Percentiles rank a stretch among this genome's conserved stretches.
Evolutionary conservation across 2,113 vertebrate genomes (phyloP).

Genomic region (Rhinichthys klamathensis): DNA sequence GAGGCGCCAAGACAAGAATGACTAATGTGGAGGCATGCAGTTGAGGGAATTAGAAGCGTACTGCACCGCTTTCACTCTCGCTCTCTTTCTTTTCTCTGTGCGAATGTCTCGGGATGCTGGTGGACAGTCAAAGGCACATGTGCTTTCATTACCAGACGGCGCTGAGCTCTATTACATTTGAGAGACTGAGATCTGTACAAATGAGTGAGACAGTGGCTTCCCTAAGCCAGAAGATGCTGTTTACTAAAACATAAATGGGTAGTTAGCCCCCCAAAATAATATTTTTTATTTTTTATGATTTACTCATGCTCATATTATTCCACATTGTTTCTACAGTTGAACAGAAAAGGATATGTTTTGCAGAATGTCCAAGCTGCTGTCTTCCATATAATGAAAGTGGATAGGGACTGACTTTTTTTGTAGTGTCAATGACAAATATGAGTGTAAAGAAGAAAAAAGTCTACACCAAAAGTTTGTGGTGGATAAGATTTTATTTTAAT

Average conservation of each 20-base stretch:
- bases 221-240: background rate
- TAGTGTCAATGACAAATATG: too few relatives aligned
- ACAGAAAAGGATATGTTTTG: background rate
- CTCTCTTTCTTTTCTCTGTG: slow-evolving; percentile 13
- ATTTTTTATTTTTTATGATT: background rate
- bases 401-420: background rate
- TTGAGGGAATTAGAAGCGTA: slow-evolving; percentile 39
- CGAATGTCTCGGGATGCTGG: slow-evolving; percentile 29
- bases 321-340: background rate
- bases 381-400: background rate
- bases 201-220: slow-evolving; percentile 5
- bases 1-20: slow-evolving; percentile 44
- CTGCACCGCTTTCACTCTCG: background rate
- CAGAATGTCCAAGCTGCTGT: background rate
- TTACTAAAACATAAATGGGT: background rate
- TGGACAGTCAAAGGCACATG: slow-evolving; percentile 21
- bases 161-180: slow-evolving; percentile 21
- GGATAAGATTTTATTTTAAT: too few relatives aligned
- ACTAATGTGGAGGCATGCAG: slow-evolving; percentile 39
- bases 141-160: slow-evolving; percentile 20
- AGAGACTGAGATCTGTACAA: background rate
- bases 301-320: background rate
- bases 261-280: background rate
- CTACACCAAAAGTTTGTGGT: too few relatives aligned
- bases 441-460: too few relatives aligned